These are phyloP conservation scores for Atlantisia rogersi DNA, from an alignment of 2,113 vertebrate species.

Conservation along the genomic window DNA sequence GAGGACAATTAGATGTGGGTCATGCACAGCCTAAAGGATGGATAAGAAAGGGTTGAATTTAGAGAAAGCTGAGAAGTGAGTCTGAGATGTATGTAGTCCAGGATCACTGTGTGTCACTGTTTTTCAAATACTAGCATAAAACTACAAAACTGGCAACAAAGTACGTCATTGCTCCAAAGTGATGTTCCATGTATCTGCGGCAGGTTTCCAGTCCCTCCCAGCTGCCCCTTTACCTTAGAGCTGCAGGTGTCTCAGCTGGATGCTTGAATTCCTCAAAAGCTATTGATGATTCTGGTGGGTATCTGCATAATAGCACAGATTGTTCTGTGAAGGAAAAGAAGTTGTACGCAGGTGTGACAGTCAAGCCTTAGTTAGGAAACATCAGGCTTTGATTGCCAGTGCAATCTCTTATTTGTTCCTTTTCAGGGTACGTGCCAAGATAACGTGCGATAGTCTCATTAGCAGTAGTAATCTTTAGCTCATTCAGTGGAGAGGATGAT, in stretches of 20 bases:
- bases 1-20: background rate
- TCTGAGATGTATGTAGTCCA: background rate
- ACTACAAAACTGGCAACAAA: background rate
- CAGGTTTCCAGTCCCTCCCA: background rate
- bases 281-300: background rate
- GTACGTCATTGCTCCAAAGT: background rate
- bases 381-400: background rate
- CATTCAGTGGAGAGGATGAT: constrained; percentile 23
- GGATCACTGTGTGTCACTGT: background rate
- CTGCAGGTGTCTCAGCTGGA: background rate
- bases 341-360: background rate
- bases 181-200: background rate
- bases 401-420: background rate
- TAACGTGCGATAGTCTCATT: constrained; percentile 31
- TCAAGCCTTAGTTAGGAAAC: background rate
- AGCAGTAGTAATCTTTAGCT: constrained; percentile 13
- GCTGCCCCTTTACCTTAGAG: background rate
- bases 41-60: background rate
- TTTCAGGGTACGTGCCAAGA: fast-evolving
- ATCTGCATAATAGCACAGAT: background rate
- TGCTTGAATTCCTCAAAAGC: background rate
- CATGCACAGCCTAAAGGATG: background rate
- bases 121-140: background rate
- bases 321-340: background rate
- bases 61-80: background rate